Evolutionary conservation across 2,888 invertebrate genomes (phyloP).

Genomic region (Euclidia mi): DNA sequence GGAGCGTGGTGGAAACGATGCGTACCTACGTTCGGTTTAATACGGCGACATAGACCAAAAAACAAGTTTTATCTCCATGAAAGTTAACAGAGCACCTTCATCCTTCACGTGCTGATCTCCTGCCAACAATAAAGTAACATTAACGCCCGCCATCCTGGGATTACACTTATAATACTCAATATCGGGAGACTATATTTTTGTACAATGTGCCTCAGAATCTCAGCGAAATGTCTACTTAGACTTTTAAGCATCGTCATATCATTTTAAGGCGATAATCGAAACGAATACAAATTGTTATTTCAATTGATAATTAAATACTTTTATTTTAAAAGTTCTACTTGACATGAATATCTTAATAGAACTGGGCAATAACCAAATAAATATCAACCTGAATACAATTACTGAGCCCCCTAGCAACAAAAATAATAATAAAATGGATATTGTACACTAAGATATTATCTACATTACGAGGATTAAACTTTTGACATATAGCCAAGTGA

Average conservation of each 20-base stretch:
- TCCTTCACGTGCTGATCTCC: conserved; percentile 85
- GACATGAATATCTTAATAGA: too few species aligned
- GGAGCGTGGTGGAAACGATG: conserved; percentile 48
- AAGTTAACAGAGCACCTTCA: conserved; percentile 84
- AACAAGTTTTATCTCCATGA: conserved; percentile 85
- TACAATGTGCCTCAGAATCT: conserved; percentile 21
- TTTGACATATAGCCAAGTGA: too few species aligned
- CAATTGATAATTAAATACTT: too few species aligned
- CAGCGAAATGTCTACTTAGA: conserved; percentile 1
- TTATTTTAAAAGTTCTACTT: too few species aligned
- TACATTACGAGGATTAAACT: too few species aligned
- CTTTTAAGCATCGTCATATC: conserved; percentile 2
- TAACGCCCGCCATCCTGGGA: conserved; percentile 67
- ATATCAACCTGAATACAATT: too few species aligned
- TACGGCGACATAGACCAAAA: conserved; percentile 77
- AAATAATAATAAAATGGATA: too few species aligned
- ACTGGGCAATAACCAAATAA: too few species aligned
- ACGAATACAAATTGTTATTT: too few species aligned
- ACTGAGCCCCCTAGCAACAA: too few species aligned
- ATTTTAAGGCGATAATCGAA: too few species aligned
- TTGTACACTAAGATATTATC: too few species aligned
- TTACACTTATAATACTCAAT: conserved; percentile 65
- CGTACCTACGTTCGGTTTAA: conserved; percentile 65
- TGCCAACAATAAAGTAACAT: conserved; percentile 79
- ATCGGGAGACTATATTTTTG: conserved; percentile 50